A percentile compares a stretch with the other conserved stretches of the same genome.
phyloP scores from a whole-genome alignment of 2,888 invertebrate genomes.

The Drosophila anomalipes region DNA sequence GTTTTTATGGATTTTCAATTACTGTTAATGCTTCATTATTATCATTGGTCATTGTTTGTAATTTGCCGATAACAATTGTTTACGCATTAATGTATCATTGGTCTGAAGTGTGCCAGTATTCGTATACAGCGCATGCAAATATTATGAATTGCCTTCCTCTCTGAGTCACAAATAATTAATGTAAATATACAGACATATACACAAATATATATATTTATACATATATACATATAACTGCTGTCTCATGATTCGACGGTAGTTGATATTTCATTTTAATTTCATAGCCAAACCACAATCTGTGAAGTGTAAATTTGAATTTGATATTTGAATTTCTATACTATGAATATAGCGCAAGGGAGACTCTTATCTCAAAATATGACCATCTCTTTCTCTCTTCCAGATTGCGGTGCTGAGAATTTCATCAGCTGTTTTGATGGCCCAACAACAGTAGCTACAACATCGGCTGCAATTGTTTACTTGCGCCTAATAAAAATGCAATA shows the following conservation, averaged over 20 bases:
- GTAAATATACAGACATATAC: background rate
- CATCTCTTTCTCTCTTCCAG: constrained; percentile 51
- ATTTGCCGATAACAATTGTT: constrained; percentile 46
- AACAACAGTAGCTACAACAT: constrained; percentile 5
- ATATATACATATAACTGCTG: constrained; percentile 38
- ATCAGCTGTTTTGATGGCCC: constrained; percentile 58
- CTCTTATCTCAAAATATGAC: constrained; percentile 59
- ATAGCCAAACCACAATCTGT: constrained; percentile 65
- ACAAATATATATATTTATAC: background rate
- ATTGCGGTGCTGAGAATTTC: constrained; percentile 65
- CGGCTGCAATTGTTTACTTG: constrained; percentile 40
- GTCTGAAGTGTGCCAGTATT: constrained; percentile 35
- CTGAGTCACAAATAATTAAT: constrained; percentile 41
- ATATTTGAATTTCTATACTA: constrained; percentile 9
- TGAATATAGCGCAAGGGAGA: constrained; percentile 53
- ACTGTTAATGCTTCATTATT: constrained; percentile 32
- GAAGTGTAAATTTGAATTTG: constrained; percentile 15
- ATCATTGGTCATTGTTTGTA: constrained; percentile 40
- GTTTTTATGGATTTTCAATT: background rate
- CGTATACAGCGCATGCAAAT: constrained; percentile 36
- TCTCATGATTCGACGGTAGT: constrained; percentile 53
- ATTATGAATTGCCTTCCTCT: constrained; percentile 14
- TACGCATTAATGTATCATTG: constrained; percentile 28
- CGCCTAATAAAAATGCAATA: constrained; percentile 73
- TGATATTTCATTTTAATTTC: constrained; percentile 74